Evolutionary conservation across 2,888 invertebrate genomes (phyloP), one percentile per base, ranked within the genome.

Genomic region (Sarcophaga rosellei): DNA sequence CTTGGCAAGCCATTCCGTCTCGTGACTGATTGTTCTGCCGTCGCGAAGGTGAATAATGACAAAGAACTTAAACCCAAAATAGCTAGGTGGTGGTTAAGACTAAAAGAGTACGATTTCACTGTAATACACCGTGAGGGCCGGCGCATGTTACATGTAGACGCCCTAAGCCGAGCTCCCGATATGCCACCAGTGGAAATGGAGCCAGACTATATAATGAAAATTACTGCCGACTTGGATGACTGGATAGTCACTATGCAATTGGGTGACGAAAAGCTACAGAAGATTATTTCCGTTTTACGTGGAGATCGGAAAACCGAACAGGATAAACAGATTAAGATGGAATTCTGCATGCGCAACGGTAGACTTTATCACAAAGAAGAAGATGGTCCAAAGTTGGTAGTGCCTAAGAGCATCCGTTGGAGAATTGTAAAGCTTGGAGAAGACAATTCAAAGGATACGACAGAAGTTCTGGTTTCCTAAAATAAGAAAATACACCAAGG

Each of bases 221-320:
- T 84, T 45, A 62, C 20, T 5, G 72, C 79, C 0, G 69, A 76
- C 8, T 11, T 45, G 2, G 59, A 83, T 23, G 86, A 87, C 47
- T 88, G 88, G 88, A 20, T 87, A 3, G 12, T 83, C 4, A 80
- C 86, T 0, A 82, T 88, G 78, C 88, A 88, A 61, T 20, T 82
- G 1, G 81, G 80, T 61, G 85, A 87, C 59, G 47, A 82, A 25
- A 21, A 15, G 3, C 25, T 73, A 6, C 4, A 1, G 1, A 21
- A 81, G 20, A 78, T 84, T 4, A 74, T 84, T 8, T 4, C 53
- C 4, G 21, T 45, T 0, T 21, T 62, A 5, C 59, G n/a, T 20
- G 73, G 21, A 62, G 73, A 73, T 20, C 20, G 8, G 6, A 45
- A 21, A n/a, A 11, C 15, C 61, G 35, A 35, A 20, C 25, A 25